These are phyloP conservation scores for Anastatus disparis DNA, from an alignment of 1,140 invertebrate species.

Conservation along the genomic window DNA sequence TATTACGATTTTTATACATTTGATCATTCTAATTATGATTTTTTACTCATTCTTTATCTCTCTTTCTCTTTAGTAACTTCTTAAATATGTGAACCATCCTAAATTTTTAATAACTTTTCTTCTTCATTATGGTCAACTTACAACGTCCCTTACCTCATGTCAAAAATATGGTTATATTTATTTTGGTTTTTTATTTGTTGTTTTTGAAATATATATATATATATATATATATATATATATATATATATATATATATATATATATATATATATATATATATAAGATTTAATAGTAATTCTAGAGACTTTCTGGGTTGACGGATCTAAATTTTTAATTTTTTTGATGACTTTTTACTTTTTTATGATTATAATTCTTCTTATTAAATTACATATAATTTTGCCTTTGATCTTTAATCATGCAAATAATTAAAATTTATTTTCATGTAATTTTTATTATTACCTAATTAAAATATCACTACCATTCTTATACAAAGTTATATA, in stretches of 20 bases:
- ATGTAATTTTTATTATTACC: no score
- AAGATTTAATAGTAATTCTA: no score
- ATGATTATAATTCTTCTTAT: slow-evolving; percentile 15
- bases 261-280: no score
- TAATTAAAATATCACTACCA: slow-evolving; percentile 1
- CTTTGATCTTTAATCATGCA: slow-evolving; percentile 12
- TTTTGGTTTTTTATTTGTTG: background rate
- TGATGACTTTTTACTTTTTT: background rate
- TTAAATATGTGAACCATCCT: background rate
- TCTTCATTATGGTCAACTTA: slow-evolving; percentile 9
- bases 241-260: no score
- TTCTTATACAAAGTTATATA: background rate
- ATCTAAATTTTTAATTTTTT: slow-evolving; percentile 15
- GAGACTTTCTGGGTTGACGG: background rate
- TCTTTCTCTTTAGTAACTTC: slow-evolving; percentile 4
- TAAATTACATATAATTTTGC: slow-evolving; percentile 14
- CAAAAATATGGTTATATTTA: background rate
- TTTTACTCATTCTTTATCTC: slow-evolving; percentile 32
- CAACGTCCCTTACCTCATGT: no score
- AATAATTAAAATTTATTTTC: slow-evolving; percentile 15
- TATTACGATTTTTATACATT: slow-evolving; percentile 30
- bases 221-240: no score
- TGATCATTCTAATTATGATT: slow-evolving; percentile 38
- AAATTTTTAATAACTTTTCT: slow-evolving; percentile 25
- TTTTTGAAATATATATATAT: background rate